Evolutionary conservation across 2,797 vertebrate species (phyloP), one percentile per base, ranked within the genome.

Genomic region (Oophaga sylvatica): DNA sequence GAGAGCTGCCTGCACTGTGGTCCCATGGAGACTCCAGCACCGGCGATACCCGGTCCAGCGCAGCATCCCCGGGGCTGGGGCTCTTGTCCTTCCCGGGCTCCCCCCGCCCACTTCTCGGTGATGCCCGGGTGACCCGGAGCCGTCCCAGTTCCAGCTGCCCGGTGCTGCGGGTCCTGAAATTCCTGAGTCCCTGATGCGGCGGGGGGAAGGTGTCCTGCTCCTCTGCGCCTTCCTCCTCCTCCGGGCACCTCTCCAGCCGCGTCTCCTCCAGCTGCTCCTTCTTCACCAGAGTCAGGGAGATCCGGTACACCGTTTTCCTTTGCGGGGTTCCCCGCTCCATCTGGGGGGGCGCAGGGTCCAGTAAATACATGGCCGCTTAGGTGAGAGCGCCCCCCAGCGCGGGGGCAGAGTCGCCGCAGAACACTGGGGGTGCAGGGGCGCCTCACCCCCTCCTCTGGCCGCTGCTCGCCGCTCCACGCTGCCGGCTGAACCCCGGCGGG

Each of bases 271-370:
- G 71, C 87, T 92, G 96, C 92, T 98, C 97, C 91, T 96, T 96
- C 91, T 98, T 97, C 90, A 99, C 97, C 92, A 99, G 92, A 48
- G 97, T 99, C 90, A 99, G 96, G 22, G 97, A 98, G 94, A 99
- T 99, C 90, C 97, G 95, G 93, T 98, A 98, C 1, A 99, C 96
- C 0, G 97, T 98, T 57, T 95, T 97, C 90, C 97, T 95, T 91
- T 95, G 95, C 9, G 95, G 94, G 12, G 95, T 92, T 0, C 94
- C 95, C 62, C 95, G 91, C 92, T 96, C 95, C 97, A 96, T 95
- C 96, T 93, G 20, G 85, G 92, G 93, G 60, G 45, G 91, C 87
- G 79, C 91, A 57, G 89, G 92, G 93, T 96, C 95, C 90, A 97
- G 93, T 11, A 97, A 94, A 91, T 94, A 96, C 97, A 97, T 96